Conservation (phyloP, 2,888 invertebrate genomes). For the Azorinus chamasolen region DNA sequence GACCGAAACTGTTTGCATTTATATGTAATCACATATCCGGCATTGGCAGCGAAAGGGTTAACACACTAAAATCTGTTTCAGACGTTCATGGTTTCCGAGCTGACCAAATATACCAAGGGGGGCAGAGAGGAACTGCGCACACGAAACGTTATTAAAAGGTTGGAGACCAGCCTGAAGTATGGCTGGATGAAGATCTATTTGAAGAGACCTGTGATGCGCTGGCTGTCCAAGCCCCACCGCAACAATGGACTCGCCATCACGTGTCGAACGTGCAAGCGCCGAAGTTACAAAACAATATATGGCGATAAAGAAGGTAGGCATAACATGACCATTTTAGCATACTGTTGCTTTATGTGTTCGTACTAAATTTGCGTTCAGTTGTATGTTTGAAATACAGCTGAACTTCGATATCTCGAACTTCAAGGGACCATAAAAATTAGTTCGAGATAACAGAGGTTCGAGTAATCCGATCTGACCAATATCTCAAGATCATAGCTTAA, state of each 20-base stretch:
- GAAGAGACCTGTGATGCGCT: constrained; percentile 68
- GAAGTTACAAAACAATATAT: constrained; percentile 70
- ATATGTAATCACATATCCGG: no score
- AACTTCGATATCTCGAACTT: no score
- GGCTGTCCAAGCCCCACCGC: constrained; percentile 70
- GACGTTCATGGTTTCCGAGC: constrained; percentile 73
- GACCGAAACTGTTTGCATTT: no score
- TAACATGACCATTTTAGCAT: background rate
- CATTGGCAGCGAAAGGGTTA: no score
- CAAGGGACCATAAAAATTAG: no score
- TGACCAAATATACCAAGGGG: constrained; percentile 42
- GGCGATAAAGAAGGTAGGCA: constrained; percentile 68
- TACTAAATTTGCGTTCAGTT: no score
- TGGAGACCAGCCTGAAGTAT: constrained; percentile 72
- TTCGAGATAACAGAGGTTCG: no score
- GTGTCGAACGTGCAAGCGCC: constrained; percentile 74
- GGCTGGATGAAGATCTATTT: constrained; percentile 79
- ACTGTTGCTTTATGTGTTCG: background rate
- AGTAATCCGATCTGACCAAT: background rate
- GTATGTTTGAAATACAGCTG: no score
- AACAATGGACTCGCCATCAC: constrained; percentile 73
- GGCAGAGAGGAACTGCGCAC: constrained; percentile 49
- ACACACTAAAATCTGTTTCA: constrained; percentile 31
- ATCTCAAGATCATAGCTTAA: no score
- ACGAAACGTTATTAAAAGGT: constrained; percentile 68